Evolutionary conservation across 2,888 invertebrate species (phyloP).

Genomic region (Thera obeliscata): DNA sequence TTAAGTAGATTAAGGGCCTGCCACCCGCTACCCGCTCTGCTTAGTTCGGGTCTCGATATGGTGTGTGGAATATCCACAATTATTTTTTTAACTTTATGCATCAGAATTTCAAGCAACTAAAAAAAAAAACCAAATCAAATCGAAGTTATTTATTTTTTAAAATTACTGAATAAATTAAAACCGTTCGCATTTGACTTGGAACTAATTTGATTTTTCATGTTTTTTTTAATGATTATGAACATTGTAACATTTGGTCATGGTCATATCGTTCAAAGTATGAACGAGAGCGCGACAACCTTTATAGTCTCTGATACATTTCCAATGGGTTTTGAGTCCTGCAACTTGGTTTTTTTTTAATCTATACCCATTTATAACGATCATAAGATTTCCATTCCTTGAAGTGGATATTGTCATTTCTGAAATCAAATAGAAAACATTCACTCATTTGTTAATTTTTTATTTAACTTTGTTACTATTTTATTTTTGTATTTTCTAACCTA

Average conservation of each 20-base stretch:
- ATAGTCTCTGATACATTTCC: slow-evolving; percentile 23
- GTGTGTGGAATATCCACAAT: too few relatives aligned
- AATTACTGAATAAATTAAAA: too few relatives aligned
- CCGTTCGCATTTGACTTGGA: not conserved
- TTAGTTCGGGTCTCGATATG: too few relatives aligned
- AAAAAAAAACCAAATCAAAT: too few relatives aligned
- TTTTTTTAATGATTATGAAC: not conserved
- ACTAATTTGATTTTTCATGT: not conserved
- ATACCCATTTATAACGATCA: slow-evolving; percentile 7
- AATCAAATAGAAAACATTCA: slow-evolving; percentile 1
- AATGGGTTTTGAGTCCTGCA: slow-evolving; percentile 20
- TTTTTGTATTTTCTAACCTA: too few relatives aligned
- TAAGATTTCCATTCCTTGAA: not conserved
- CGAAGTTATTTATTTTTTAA: too few relatives aligned
- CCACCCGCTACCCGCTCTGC: too few relatives aligned
- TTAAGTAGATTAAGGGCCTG: too few relatives aligned
- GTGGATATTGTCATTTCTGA: slow-evolving; percentile 9
- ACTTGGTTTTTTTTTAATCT: slow-evolving; percentile 15
- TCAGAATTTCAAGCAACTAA: too few relatives aligned
- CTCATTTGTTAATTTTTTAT: too few relatives aligned
- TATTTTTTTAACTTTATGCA: too few relatives aligned
- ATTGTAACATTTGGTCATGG: slow-evolving; percentile 25
- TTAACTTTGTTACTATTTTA: too few relatives aligned
- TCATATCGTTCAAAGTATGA: slow-evolving; percentile 20
- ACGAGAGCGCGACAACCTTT: slow-evolving; percentile 28